These are phyloP conservation scores for Eristalis arbustorum DNA, from an alignment of 2,888 invertebrate species.

Conservation along the genomic window DNA sequence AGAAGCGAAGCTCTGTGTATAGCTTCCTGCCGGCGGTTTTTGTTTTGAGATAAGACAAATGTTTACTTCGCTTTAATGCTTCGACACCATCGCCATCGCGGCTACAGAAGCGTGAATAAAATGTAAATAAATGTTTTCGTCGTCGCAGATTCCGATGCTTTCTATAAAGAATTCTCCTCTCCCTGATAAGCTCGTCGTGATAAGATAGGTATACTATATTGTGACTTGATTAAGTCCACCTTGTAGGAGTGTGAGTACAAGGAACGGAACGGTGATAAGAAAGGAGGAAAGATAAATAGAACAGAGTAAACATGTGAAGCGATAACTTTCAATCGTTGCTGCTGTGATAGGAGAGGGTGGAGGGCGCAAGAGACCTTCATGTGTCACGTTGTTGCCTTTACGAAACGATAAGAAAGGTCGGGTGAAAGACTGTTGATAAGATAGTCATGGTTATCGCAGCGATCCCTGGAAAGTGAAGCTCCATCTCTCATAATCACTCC, in stretches of 20 bases:
- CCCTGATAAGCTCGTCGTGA: conserved; percentile 47
- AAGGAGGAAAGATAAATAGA: conserved; percentile 30
- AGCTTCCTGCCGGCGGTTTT: conserved; percentile 44
- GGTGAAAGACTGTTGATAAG: conserved; percentile 51
- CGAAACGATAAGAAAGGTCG: conserved; percentile 53
- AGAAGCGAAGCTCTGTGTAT: conserved; percentile 1
- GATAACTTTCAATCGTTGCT: conserved; percentile 8
- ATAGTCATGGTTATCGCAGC: conserved; percentile 27
- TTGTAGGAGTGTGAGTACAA: conserved; percentile 1
- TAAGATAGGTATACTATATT: conserved; percentile 18
- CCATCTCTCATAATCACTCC: conserved; percentile 14
- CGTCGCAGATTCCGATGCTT: conserved; percentile 36
- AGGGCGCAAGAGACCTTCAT: not conserved
- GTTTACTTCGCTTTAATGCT: conserved; percentile 33
- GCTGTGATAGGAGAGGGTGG: not conserved
- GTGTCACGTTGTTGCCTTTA: conserved; percentile 17
- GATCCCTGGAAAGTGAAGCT: conserved; percentile 25
- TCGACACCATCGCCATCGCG: not conserved
- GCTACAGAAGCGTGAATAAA: not conserved
- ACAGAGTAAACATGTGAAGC: conserved; percentile 13
- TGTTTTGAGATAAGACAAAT: conserved; percentile 15
- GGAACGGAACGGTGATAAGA: conserved; percentile 3
- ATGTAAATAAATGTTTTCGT: conserved; percentile 25
- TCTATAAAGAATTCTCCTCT: not conserved
- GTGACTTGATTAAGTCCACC: conserved; percentile 26